A percentile compares a stretch with the other conserved stretches of the same genome.
Evolutionary conservation across 2,888 invertebrate genomes (phyloP).

Genomic region (Lysandra bellargus): DNA sequence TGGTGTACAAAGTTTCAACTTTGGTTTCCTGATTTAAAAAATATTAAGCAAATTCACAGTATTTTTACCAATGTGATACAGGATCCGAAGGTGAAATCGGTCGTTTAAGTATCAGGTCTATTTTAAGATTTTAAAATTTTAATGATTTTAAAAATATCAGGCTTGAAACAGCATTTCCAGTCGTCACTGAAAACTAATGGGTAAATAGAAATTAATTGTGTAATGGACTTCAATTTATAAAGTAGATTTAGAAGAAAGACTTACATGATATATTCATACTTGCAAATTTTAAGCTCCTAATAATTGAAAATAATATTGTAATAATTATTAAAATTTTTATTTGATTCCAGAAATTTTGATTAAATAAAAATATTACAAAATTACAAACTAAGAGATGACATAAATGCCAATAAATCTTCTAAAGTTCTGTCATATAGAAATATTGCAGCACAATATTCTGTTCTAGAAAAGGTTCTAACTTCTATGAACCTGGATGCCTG

Average conservation of each 20-base stretch:
- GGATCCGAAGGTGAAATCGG: background rate
- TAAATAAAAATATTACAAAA: background rate
- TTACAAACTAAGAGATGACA: background rate
- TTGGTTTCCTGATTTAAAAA: background rate
- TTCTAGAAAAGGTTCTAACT: background rate
- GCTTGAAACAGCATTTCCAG: conserved; percentile 12
- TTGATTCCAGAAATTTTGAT: background rate
- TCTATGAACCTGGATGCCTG: too few relatives aligned
- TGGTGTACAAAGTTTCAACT: too few relatives aligned
- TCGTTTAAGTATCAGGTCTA: background rate
- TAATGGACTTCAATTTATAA: background rate
- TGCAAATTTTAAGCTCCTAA: background rate
- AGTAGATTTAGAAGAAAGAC: background rate
- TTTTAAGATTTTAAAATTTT: background rate
- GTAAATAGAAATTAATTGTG: background rate
- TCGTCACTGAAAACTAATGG: conserved; percentile 4
- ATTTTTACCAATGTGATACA: background rate
- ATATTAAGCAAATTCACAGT: background rate
- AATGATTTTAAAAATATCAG: background rate
- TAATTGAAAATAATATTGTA: background rate
- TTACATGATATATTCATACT: conserved; percentile 20
- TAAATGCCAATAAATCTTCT: background rate
- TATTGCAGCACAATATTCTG: background rate
- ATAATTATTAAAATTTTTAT: background rate
- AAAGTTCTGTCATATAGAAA: background rate